Conservation (phyloP, 1,140 invertebrate species). For the Eriosoma lanigerum region DNA sequence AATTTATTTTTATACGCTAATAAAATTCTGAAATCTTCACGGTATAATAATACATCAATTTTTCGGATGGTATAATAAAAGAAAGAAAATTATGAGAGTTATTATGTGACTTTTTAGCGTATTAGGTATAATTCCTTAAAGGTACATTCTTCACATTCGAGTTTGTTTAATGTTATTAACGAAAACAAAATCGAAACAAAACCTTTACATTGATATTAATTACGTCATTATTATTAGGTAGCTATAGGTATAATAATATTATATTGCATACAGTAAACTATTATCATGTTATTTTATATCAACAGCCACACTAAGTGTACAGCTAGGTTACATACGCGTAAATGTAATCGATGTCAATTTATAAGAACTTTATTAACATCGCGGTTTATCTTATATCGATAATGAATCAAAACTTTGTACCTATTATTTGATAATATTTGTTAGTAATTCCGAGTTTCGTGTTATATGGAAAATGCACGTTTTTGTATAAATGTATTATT, state of each 20-base stretch:
- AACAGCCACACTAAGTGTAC: neutral
- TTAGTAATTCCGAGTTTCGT: neutral
- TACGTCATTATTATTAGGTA: no score
- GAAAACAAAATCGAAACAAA: neutral
- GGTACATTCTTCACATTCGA: neutral
- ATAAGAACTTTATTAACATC: conserved; percentile 38
- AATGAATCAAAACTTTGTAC: conserved; percentile 18
- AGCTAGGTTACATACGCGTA: neutral
- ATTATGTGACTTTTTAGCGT: neutral
- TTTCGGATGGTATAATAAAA: neutral
- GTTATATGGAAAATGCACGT: neutral
- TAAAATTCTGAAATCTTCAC: neutral
- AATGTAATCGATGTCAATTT: conserved; percentile 16
- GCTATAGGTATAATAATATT: neutral
- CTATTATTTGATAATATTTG: conserved; percentile 33
- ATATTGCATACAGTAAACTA: neutral
- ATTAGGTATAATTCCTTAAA: neutral
- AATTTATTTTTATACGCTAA: neutral
- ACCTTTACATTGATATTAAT: no score
- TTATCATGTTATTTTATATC: neutral
- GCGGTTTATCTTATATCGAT: neutral
- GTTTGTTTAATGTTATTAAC: neutral
- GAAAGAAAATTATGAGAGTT: no score
- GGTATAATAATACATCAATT: neutral
- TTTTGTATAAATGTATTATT: conserved; percentile 19